Percentiles rank a stretch among this genome's conserved stretches.
Conservation (phyloP, 2,797 vertebrate genomes). For the Bufotes viridis region DNA sequence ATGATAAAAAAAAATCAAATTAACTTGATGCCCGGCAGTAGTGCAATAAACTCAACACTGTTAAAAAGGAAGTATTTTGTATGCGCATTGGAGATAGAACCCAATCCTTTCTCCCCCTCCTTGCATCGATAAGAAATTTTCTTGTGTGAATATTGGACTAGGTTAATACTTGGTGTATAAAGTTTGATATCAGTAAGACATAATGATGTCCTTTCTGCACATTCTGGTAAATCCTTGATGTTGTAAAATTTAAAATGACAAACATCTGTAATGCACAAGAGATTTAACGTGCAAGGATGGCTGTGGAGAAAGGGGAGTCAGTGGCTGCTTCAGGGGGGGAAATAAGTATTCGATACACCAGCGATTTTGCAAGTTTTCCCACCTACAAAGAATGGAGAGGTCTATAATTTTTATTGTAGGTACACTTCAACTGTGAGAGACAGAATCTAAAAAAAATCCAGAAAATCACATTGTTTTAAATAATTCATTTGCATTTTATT, state of each 20-base stretch:
- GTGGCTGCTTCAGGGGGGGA: background rate
- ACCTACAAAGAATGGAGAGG: too few relatives aligned
- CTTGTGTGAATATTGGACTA: conserved; percentile 37
- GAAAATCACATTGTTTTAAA: too few relatives aligned
- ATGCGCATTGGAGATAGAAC: conserved; percentile 46
- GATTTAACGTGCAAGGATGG: too few relatives aligned
- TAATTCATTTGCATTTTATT: too few relatives aligned
- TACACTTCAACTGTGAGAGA: too few relatives aligned
- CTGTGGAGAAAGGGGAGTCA: too few relatives aligned
- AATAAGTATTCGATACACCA: background rate
- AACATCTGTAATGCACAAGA: too few relatives aligned
- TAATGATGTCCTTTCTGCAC: conserved; percentile 37
- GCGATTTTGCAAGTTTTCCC: too few relatives aligned
- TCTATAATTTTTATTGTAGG: too few relatives aligned
- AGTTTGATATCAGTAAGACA: conserved; percentile 26
- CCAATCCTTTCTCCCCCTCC: conserved; percentile 32
- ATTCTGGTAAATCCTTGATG: conserved; percentile 23
- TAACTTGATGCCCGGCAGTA: conserved; percentile 62
- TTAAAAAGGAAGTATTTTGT: conserved; percentile 50
- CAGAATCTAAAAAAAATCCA: too few relatives aligned
- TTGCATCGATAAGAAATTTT: conserved; percentile 52
- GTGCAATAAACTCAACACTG: conserved; percentile 53
- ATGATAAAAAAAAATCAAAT: conserved; percentile 66
- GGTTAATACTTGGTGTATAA: conserved; percentile 38
- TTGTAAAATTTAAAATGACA: conserved; percentile 23